Evolutionary conservation across 2,888 invertebrate species (phyloP).

Genomic region (Tholera decimalis): DNA sequence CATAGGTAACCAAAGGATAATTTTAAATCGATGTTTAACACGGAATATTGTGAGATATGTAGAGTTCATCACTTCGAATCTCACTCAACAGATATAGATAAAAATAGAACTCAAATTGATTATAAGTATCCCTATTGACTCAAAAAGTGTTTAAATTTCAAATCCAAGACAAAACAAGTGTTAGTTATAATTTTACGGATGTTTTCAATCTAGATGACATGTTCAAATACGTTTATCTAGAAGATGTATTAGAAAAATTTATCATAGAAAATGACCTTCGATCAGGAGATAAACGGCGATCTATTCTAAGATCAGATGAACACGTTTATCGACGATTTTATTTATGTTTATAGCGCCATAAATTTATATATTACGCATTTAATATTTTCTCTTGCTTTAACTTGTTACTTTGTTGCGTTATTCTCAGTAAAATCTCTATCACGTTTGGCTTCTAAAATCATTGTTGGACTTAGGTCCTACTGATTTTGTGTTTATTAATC

Average conservation of each 20-base stretch:
- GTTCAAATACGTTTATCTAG: conserved; percentile 6
- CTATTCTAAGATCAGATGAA: conserved; percentile 43
- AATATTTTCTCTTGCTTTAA: conserved; percentile 35
- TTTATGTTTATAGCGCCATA: conserved; percentile 28
- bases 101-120: neutral
- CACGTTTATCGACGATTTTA: conserved; percentile 29
- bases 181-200: neutral
- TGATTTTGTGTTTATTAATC: too few relatives aligned
- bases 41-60: too few relatives aligned
- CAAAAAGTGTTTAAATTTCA: neutral
- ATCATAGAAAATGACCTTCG: conserved; percentile 39
- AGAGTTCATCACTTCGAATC: neutral
- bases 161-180: neutral
- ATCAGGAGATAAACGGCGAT: conserved; percentile 36
- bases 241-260: conserved; percentile 10
- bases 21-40: too few relatives aligned
- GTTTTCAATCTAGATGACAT: neutral
- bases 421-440: neutral
- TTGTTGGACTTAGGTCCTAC: too few relatives aligned
- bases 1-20: too few relatives aligned
- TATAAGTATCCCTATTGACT: neutral
- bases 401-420: neutral
- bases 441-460: neutral
- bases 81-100: neutral
- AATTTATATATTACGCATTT: conserved; percentile 20